Evolutionary conservation across 1,140 invertebrate species (phyloP).

Genomic region (Mycetomoellerius zeteki): DNA sequence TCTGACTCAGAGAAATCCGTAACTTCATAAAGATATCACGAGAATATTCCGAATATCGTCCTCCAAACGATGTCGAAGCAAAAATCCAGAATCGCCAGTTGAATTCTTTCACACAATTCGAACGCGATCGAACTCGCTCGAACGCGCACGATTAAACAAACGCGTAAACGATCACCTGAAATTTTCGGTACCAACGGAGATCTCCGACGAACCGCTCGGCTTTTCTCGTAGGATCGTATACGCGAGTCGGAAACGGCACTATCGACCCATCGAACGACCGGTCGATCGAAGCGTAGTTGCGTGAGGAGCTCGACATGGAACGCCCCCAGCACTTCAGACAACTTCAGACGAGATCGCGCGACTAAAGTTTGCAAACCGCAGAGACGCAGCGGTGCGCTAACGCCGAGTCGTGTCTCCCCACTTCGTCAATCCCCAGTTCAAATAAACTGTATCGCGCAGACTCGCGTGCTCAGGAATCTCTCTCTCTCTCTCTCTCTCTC

Average conservation of each 20-base stretch:
- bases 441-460: slow-evolving; percentile 82
- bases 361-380: slow-evolving; percentile 82
- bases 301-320: slow-evolving; percentile 70
- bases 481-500: slow-evolving; percentile 26
- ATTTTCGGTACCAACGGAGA: slow-evolving; percentile 1
- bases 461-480: slow-evolving; percentile 68
- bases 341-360: slow-evolving; percentile 83
- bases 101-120: neutral
- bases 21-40: neutral
- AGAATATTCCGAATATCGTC: neutral
- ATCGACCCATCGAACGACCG: slow-evolving; percentile 56
- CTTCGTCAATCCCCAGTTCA: slow-evolving; percentile 69
- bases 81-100: neutral
- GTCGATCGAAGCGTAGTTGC: slow-evolving; percentile 23
- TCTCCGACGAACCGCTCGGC: neutral
- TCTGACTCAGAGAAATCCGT: neutral
- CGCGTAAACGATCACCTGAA: too few relatives aligned
- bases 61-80: neutral
- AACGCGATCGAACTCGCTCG: neutral
- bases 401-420: slow-evolving; percentile 76
- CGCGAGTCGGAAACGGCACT: neutral
- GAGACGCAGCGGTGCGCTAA: slow-evolving; percentile 74
- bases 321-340: slow-evolving; percentile 82
- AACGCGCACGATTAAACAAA: neutral
- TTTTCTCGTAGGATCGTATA: slow-evolving; percentile 31